Evolutionary conservation across 2,797 vertebrate genomes (phyloP).

Genomic region (Sebastes melanostomus): DNA sequence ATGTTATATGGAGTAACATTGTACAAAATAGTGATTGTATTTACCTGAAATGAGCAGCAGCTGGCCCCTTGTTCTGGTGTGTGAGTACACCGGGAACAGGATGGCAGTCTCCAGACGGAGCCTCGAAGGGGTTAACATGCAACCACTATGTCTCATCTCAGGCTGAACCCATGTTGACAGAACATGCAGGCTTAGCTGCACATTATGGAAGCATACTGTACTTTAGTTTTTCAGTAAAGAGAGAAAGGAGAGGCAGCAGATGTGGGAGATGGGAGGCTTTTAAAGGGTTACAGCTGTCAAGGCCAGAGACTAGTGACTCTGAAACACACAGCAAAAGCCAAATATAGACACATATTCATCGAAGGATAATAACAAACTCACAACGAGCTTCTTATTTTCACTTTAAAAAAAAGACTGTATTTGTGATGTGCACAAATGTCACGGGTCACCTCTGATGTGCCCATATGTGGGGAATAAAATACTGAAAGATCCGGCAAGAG

Average conservation of each 20-base stretch:
- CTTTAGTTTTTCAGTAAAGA: not conserved
- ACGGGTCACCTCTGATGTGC: not conserved
- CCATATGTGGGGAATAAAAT: not conserved
- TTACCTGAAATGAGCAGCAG: conserved; percentile 12
- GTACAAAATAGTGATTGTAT: not conserved
- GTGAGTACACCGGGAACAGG: not conserved
- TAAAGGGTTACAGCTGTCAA: not conserved
- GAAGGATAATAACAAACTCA: not conserved
- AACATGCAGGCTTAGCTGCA: not conserved
- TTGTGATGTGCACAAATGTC: not conserved
- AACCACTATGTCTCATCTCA: not conserved
- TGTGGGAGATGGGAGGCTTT: conserved; percentile 4
- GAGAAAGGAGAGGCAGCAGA: not conserved
- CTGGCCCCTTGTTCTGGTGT: conserved; percentile 5
- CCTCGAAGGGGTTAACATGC: not conserved
- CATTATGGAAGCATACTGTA: not conserved
- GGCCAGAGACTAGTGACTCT: not conserved
- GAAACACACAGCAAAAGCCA: not conserved
- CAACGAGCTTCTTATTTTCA: not conserved
- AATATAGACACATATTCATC: not conserved
- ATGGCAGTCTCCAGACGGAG: not conserved
- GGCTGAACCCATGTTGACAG: not conserved
- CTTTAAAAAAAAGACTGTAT: not conserved
- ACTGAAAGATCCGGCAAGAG: not conserved
- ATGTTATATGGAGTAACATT: not conserved